These are phyloP conservation scores for Turdus rufiventris DNA, from an alignment of 2,113 vertebrate genomes.

Conservation along the genomic window DNA sequence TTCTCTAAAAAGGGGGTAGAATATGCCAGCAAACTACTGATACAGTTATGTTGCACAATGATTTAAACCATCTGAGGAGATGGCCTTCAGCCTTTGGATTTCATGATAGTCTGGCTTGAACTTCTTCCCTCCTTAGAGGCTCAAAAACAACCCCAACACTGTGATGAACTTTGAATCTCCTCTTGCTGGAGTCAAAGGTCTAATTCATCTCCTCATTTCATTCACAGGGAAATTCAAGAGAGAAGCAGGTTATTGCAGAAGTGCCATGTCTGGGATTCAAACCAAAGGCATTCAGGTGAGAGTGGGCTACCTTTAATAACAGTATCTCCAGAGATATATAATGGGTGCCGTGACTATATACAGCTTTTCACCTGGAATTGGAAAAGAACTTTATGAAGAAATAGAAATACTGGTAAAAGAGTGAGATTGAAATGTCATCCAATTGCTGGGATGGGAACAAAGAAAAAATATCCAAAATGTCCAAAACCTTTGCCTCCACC, in stretches of 20 bases:
- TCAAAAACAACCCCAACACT: not conserved
- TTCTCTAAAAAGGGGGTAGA: not conserved
- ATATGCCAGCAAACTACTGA: not conserved
- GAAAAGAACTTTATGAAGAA: not conserved
- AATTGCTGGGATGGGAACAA: not conserved
- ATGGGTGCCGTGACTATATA: not conserved
- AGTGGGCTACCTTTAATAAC: not conserved
- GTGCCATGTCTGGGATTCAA: not conserved
- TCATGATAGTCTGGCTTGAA: not conserved
- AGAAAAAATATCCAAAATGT: not conserved
- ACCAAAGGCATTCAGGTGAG: not conserved
- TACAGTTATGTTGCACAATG: not conserved
- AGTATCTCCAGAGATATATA: not conserved
- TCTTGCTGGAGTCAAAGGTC: not conserved
- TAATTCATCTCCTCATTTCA: not conserved
- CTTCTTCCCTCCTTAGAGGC: not conserved
- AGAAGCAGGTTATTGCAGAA: not conserved
- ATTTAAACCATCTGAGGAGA: slow-evolving; percentile 47
- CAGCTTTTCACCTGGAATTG: not conserved
- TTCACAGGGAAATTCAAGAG: not conserved
- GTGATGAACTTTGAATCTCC: not conserved
- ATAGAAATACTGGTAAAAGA: not conserved
- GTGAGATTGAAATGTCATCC: not conserved
- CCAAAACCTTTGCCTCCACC: not conserved
- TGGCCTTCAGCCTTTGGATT: not conserved